phyloP scores from a whole-genome alignment of 1,140 invertebrate genomes.

The Rhagoletis zephyria region DNA sequence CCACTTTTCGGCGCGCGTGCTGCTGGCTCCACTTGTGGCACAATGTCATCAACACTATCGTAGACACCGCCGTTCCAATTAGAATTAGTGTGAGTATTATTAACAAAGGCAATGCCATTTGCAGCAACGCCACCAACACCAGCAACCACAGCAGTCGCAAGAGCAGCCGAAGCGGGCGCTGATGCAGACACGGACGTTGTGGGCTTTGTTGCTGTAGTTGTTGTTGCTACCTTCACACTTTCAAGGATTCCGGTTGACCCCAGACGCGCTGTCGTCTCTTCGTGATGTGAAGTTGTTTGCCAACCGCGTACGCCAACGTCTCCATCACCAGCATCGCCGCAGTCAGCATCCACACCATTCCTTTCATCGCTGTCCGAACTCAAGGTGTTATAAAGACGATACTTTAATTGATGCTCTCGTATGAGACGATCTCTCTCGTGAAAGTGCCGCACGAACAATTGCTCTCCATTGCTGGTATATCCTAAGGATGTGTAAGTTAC shows the following conservation, averaged over 20 bases:
- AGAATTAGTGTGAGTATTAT: slow-evolving; percentile 63
- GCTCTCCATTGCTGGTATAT: slow-evolving; percentile 64
- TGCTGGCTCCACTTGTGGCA: slow-evolving; percentile 15
- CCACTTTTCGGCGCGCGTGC: not conserved
- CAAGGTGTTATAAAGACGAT: slow-evolving; percentile 57
- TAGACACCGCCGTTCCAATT: slow-evolving; percentile 69
- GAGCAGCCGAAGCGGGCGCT: slow-evolving; percentile 13
- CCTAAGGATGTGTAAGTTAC: slow-evolving; percentile 66
- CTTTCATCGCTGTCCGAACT: not conserved
- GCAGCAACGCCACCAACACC: not conserved
- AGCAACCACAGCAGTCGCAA: not conserved
- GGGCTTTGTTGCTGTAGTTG: not conserved
- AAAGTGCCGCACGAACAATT: slow-evolving; percentile 69
- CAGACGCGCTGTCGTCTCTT: slow-evolving; percentile 47
- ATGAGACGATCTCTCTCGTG: slow-evolving; percentile 72
- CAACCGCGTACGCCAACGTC: slow-evolving; percentile 51
- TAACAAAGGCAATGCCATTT: slow-evolving; percentile 37
- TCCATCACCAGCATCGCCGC: slow-evolving; percentile 14
- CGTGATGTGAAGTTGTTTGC: slow-evolving; percentile 55
- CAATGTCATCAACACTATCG: slow-evolving; percentile 52
- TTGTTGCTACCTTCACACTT: slow-evolving; percentile 25
- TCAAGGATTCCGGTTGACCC: slow-evolving; percentile 15
- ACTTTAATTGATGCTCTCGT: slow-evolving; percentile 71
- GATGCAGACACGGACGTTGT: slow-evolving; percentile 4
- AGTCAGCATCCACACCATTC: not conserved